phyloP scores from a whole-genome alignment of 2,888 invertebrate species.

The Zygothrica quintamaculata region DNA sequence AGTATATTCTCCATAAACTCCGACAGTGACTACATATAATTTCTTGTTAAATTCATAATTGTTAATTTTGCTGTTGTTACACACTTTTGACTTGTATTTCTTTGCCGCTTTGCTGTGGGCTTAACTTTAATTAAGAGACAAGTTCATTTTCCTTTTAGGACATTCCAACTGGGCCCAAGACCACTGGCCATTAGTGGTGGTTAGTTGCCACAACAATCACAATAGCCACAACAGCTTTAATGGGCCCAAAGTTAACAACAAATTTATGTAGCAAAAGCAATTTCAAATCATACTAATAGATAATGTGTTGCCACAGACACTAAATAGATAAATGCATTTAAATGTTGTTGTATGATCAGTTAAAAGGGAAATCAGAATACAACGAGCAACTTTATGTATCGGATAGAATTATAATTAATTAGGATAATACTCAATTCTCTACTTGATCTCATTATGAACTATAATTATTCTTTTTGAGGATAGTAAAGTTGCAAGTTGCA shows the following conservation, averaged over 20 bases:
- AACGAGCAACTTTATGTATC: no score
- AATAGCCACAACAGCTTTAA: background rate
- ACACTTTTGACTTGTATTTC: slow-evolving; percentile 53
- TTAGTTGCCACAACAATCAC: background rate
- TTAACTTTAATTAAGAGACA: slow-evolving; percentile 84
- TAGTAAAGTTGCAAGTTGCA: no score
- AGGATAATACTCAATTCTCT: no score
- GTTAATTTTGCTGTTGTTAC: slow-evolving; percentile 67
- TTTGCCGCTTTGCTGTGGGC: slow-evolving; percentile 60
- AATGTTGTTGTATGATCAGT: no score
- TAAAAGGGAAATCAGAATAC: no score
- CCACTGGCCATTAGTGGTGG: slow-evolving; percentile 4
- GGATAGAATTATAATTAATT: no score
- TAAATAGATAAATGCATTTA: no score
- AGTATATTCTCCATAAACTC: no score
- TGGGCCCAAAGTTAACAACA: slow-evolving; percentile 4
- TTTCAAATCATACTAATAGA: background rate
- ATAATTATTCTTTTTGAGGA: no score
- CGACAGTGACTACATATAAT: slow-evolving; percentile 67
- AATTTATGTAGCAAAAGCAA: background rate
- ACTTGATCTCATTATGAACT: no score
- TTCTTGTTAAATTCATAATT: slow-evolving; percentile 83
- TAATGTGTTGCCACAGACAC: background rate
- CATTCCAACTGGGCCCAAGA: slow-evolving; percentile 27
- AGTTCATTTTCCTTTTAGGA: slow-evolving; percentile 48